phyloP scores from a whole-genome alignment of 2,797 vertebrate genomes.

The Ctenopoma multispine region DNA sequence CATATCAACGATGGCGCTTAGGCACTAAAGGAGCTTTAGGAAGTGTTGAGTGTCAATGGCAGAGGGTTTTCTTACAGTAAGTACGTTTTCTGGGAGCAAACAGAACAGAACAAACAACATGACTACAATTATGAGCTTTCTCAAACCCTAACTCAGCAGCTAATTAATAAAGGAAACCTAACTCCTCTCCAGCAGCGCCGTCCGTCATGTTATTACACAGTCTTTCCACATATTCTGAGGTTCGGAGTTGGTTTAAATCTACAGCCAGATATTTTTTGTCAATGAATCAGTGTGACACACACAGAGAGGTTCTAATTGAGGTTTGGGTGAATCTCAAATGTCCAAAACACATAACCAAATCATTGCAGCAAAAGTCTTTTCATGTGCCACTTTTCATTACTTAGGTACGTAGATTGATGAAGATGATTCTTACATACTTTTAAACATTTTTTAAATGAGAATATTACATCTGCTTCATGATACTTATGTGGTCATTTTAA shows the following conservation, averaged over 20 bases:
- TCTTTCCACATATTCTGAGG: not conserved
- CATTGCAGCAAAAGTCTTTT: no score
- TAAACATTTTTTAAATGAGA: not conserved
- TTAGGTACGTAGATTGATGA: not conserved
- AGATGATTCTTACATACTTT: not conserved
- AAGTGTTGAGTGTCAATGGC: not conserved
- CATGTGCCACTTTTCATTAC: no score
- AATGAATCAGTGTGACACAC: not conserved
- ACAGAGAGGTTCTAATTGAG: no score
- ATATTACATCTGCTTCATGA: not conserved
- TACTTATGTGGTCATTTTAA: not conserved
- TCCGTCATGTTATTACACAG: not conserved
- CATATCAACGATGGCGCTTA: not conserved
- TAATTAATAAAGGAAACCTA: not conserved
- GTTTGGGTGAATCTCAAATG: no score
- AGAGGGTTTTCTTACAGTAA: not conserved
- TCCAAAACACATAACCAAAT: no score
- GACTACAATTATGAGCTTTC: not conserved
- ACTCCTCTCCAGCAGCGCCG: not conserved
- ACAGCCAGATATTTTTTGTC: not conserved
- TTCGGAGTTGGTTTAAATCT: not conserved
- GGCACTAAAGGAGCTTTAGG: slow-evolving; percentile 9
- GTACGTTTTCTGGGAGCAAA: not conserved
- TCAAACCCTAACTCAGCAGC: slow-evolving; percentile 16
- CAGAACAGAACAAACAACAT: not conserved